These are phyloP conservation scores for Strix aluco DNA, from an alignment of 2,113 vertebrate genomes.

Conservation along the genomic window DNA sequence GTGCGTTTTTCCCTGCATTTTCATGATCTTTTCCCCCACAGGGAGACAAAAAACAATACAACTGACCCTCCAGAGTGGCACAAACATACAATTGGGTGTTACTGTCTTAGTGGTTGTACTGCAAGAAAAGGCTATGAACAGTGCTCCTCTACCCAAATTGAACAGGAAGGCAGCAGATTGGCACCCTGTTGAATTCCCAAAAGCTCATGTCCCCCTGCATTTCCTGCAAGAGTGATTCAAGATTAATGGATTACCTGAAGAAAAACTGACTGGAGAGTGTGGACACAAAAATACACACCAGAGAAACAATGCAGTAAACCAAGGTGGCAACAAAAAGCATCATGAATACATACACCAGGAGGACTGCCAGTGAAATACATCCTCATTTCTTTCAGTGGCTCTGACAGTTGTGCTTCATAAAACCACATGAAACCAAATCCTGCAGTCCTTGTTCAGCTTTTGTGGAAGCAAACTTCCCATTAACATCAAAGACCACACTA, in stretches of 20 bases:
- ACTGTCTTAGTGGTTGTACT: neutral
- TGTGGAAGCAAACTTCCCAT: neutral
- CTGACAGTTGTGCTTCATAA: neutral
- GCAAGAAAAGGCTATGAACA: neutral
- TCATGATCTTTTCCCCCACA: neutral
- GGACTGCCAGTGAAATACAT: neutral
- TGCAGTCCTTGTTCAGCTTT: neutral
- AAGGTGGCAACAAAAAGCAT: neutral
- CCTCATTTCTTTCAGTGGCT: neutral
- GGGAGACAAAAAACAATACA: neutral
- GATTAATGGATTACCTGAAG: neutral
- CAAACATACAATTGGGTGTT: neutral
- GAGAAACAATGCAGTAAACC: neutral
- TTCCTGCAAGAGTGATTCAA: neutral
- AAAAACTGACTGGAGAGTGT: neutral
- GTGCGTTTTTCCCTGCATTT: neutral
- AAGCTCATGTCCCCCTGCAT: neutral
- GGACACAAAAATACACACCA: neutral
- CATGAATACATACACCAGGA: neutral
- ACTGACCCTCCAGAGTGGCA: neutral
- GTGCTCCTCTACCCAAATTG: neutral
- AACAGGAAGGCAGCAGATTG: neutral
- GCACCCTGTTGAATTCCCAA: neutral
- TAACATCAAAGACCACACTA: conserved; percentile 1
- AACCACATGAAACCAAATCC: neutral